Conservation (phyloP, 2,888 invertebrate genomes). For the Andrena fulva region DNA sequence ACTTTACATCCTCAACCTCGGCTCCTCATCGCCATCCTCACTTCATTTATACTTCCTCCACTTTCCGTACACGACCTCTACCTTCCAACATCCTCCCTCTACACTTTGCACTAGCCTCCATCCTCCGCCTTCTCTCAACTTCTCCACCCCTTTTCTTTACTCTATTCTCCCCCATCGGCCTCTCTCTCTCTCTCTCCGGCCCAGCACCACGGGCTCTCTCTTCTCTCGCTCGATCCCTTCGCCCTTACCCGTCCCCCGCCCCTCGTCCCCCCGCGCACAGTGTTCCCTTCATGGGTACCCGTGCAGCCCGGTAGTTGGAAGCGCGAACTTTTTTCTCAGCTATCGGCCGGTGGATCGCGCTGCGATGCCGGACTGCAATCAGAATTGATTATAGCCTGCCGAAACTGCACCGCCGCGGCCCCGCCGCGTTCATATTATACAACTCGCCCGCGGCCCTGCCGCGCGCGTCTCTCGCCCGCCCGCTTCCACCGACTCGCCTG, state of each 20-base stretch:
- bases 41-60: background rate
- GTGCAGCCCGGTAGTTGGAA: constrained; percentile 81
- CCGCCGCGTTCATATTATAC: constrained; percentile 79
- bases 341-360: constrained; percentile 83
- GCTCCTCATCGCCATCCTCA: background rate
- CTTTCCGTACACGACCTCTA: background rate
- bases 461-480: constrained; percentile 41
- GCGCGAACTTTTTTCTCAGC: constrained; percentile 81
- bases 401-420: constrained; percentile 82
- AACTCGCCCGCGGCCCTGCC: constrained; percentile 77
- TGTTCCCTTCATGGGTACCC: constrained; percentile 33
- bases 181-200: background rate
- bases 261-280: constrained; percentile 7
- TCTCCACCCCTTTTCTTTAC: background rate
- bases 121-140: background rate
- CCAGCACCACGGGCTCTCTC: constrained; percentile 12
- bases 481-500: constrained; percentile 14
- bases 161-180: constrained; percentile 8
- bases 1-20: background rate
- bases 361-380: constrained; percentile 83
- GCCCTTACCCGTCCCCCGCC: constrained; percentile 39
- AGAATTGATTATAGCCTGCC: constrained; percentile 85
- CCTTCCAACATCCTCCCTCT: background rate
- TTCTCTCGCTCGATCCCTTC: constrained; percentile 5
- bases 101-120: background rate